Conservation (phyloP, 2,113 vertebrate species). For the Oryzias melastigma region DNA sequence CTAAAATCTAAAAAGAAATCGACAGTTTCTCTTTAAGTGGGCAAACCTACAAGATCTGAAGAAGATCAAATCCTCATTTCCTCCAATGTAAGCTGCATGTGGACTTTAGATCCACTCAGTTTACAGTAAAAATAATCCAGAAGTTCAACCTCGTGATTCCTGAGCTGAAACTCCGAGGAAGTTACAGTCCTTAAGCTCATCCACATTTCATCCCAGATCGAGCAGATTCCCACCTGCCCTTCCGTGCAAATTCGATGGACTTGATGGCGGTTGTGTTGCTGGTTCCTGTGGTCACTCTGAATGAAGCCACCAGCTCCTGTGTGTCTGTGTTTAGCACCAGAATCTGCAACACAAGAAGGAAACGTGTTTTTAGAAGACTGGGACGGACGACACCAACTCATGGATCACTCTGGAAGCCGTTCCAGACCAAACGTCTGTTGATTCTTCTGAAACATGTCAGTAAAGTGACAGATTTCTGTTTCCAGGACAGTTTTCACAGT, state of each 20-base stretch:
- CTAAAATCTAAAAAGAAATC: too few species aligned
- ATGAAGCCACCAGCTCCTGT: conserved; percentile 96
- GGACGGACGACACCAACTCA: background rate
- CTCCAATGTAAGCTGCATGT: too few species aligned
- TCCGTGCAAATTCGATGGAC: conserved; percentile 97
- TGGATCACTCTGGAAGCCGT: background rate
- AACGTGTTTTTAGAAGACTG: background rate
- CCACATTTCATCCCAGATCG: background rate
- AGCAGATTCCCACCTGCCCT: conserved; percentile 86
- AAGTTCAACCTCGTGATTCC: too few species aligned
- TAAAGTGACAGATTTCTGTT: background rate
- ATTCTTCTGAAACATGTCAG: background rate
- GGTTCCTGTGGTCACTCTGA: conserved; percentile 97
- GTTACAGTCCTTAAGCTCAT: background rate
- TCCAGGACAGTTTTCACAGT: too few species aligned
- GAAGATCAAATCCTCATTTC: too few species aligned
- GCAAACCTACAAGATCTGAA: too few species aligned
- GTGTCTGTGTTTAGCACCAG: conserved; percentile 94
- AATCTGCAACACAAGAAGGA: conserved; percentile 77
- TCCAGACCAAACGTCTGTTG: background rate
- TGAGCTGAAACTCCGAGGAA: too few species aligned
- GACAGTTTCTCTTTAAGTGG: too few species aligned
- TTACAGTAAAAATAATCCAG: too few species aligned
- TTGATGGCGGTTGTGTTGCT: conserved; percentile 99
- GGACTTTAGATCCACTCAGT: too few species aligned